A percentile compares a stretch with the other conserved stretches of the same genome.
Evolutionary conservation across 2,888 invertebrate species (phyloP).

Genomic region (Drosophila kokeensis): DNA sequence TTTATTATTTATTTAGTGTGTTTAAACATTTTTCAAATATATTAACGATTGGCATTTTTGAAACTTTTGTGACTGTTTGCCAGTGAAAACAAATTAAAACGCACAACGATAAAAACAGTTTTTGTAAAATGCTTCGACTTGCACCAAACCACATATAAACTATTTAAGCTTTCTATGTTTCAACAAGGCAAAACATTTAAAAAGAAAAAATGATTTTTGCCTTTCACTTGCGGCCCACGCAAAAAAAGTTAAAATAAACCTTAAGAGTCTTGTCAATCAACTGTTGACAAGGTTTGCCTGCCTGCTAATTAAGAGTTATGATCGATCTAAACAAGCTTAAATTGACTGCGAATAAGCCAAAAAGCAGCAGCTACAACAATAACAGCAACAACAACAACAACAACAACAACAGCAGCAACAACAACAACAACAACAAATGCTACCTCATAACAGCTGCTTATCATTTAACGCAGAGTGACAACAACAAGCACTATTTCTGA

Average conservation of each 20-base stretch:
- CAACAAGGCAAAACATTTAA: slow-evolving; percentile 6
- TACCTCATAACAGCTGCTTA: slow-evolving; percentile 53
- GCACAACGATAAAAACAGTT: not conserved
- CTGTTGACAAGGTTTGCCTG: slow-evolving; percentile 76
- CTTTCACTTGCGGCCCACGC: slow-evolving; percentile 77
- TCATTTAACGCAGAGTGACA: slow-evolving; percentile 34
- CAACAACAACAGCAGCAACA: not conserved
- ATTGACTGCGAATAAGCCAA: slow-evolving; percentile 53
- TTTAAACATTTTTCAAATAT: not conserved
- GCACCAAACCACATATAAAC: not conserved
- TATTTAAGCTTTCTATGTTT: slow-evolving; percentile 39
- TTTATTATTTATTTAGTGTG: not conserved
- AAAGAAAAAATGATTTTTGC: slow-evolving; percentile 35
- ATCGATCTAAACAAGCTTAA: slow-evolving; percentile 75
- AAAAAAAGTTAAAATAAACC: slow-evolving; percentile 43
- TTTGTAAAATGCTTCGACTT: slow-evolving; percentile 2
- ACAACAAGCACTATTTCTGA: slow-evolving; percentile 4
- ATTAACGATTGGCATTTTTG: not conserved
- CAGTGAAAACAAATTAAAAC: not conserved
- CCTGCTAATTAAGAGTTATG: slow-evolving; percentile 80
- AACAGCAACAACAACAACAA: slow-evolving; percentile 17
- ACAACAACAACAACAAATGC: slow-evolving; percentile 34
- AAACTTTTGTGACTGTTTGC: not conserved
- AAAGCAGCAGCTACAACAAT: slow-evolving; percentile 5
- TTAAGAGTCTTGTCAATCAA: slow-evolving; percentile 80